Base-by-base conservation (phyloP, 2,888 invertebrate species). In the Leptothorax acervorum region DNA sequence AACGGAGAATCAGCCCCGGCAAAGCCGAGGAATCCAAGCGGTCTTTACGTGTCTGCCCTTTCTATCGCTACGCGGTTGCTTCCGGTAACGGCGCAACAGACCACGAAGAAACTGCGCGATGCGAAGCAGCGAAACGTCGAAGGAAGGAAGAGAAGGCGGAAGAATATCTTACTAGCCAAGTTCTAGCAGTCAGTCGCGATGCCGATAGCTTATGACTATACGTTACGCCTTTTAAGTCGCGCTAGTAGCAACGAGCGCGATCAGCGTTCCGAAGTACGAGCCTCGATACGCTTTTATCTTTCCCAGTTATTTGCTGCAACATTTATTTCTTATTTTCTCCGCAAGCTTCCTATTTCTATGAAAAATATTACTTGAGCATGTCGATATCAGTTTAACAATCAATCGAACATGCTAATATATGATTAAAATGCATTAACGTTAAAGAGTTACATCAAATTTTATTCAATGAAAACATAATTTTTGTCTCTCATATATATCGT, bases 11-110 rank as follows among this genome's bases (percentile, higher is more conserved):
- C 42, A 39, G 79, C 79, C 62, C 18, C 28, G 35, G 60, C 28
- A 63, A 76, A 65, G 28, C 60, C 39, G 60, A 39, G 68, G 79
- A 73, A 81, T 81, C 48, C 60, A 73, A 60, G 48, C 48, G 73
- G 48, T 71, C 78, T 70, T 79, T 60, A 71, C 73, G 48, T 53
- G 60, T 73, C 60, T 81, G 73, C 60, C 18, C 60, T 73, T 81
- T 62, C 79, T 60, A 79, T 71, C 78, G 51, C 28, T 70, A 51
- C 23, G 55, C 45, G 63, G 55, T 53, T 74, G 65, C 76, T 76
- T 82, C 82, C 76, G 76, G 82, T 65, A 65, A 75, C 53, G 75
- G 82, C 35, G 63, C 75, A 65, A 42, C 76, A n/a, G 62, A 81
- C 60, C 73, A 75, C 74, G 82, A 75, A 71, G 71, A 71, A 79